Evolutionary conservation across 2,888 invertebrate species (phyloP).

Genomic region (Trachelus tabidus): DNA sequence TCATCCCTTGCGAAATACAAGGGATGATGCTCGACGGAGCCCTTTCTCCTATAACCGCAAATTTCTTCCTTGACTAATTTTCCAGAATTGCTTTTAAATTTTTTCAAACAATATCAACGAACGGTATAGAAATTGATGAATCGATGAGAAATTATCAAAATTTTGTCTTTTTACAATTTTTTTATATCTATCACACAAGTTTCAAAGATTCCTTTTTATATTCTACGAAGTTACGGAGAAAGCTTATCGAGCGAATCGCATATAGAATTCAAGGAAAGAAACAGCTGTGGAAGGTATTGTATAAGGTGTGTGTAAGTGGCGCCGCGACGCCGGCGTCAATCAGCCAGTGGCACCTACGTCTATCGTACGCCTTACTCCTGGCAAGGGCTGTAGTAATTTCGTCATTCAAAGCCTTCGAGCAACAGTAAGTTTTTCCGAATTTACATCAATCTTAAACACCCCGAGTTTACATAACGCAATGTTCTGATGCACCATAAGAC

Average conservation of each 20-base stretch:
- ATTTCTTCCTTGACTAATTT: too few relatives aligned
- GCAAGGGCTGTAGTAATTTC: too few relatives aligned
- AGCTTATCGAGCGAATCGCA: conserved; percentile 28
- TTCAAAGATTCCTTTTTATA: too few relatives aligned
- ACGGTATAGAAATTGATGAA: too few relatives aligned
- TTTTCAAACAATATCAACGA: not conserved
- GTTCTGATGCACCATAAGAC: too few relatives aligned
- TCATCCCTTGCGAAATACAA: not conserved
- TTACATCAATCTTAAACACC: too few relatives aligned
- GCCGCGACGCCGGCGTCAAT: conserved; percentile 35
- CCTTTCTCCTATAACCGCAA: too few relatives aligned
- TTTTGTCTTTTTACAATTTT: not conserved
- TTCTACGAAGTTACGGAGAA: conserved; percentile 3
- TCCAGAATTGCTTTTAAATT: not conserved
- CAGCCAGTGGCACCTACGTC: conserved; percentile 14
- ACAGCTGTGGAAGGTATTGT: not conserved
- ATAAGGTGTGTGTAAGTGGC: conserved; percentile 34
- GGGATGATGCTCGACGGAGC: too few relatives aligned
- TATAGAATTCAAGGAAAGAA: conserved; percentile 11
- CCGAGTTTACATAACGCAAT: too few relatives aligned
- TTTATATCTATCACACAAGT: not conserved
- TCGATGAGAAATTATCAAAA: conserved; percentile 5
- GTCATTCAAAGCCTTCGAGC: too few relatives aligned
- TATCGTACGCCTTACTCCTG: too few relatives aligned
- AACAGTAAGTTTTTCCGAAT: too few relatives aligned